A percentile compares a stretch with the other conserved stretches of the same genome.
phyloP scores from a whole-genome alignment of 2,888 invertebrate species.

The Troides oblongomaculatus region DNA sequence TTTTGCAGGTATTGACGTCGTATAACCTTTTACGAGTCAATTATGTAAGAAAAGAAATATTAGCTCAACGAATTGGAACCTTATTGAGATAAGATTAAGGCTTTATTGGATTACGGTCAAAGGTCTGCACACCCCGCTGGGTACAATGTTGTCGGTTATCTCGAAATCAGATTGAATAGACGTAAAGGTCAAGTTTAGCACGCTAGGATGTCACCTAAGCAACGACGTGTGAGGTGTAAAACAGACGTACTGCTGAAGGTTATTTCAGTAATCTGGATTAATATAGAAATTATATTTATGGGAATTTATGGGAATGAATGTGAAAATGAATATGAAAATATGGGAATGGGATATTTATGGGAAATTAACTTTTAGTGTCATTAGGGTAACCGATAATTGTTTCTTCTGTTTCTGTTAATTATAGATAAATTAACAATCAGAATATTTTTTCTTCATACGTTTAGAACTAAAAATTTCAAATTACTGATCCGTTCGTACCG shows the following conservation, averaged over 20 bases:
- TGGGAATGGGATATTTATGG: no score
- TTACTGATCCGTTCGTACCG: background rate
- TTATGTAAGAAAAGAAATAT: constrained; percentile 41
- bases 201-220: constrained; percentile 52
- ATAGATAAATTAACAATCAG: no score
- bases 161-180: constrained; percentile 70
- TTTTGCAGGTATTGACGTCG: constrained; percentile 50
- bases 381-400: no score
- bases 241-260: accelerated
- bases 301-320: no score
- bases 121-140: constrained; percentile 60
- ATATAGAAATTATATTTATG: no score
- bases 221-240: background rate
- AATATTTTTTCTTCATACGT: background rate
- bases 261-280: no score
- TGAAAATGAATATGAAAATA: no score
- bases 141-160: constrained; percentile 73
- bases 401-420: no score
- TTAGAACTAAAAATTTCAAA: background rate
- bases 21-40: constrained; percentile 65
- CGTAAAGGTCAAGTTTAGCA: constrained; percentile 69
- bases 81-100: constrained; percentile 42
- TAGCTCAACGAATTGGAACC: constrained; percentile 39
- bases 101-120: constrained; percentile 37
- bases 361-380: no score